A percentile compares a stretch with the other conserved stretches of the same genome.
phyloP scores from a whole-genome alignment of 2,797 vertebrate genomes.

The Borostomias antarcticus region DNA sequence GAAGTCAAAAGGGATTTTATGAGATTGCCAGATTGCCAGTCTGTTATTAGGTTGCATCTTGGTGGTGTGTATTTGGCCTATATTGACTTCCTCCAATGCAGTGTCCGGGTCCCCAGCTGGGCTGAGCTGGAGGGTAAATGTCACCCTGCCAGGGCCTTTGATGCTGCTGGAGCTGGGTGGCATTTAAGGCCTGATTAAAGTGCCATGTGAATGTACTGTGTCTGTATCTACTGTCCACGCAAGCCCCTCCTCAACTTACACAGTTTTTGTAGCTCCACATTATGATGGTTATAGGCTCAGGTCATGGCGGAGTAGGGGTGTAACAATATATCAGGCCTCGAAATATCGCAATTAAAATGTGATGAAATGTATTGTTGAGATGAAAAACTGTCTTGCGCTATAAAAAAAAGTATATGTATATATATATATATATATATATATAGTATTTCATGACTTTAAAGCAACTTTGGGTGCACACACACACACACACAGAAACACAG shows the following conservation, averaged over 20 bases:
- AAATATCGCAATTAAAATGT: too few relatives aligned
- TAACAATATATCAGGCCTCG: too few relatives aligned
- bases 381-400: too few relatives aligned
- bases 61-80: background rate
- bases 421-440: background rate
- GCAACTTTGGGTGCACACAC: background rate
- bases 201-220: background rate
- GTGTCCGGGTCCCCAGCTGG: slow-evolving; percentile 32
- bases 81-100: background rate
- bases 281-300: too few relatives aligned
- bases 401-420: slow-evolving; percentile 22
- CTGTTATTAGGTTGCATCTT: background rate
- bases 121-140: slow-evolving; percentile 44
- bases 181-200: slow-evolving; percentile 55
- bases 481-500: background rate
- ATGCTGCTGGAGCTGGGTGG: slow-evolving; percentile 45
- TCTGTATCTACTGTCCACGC: background rate
- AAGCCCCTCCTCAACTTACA: too few relatives aligned
- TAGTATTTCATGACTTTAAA: too few relatives aligned
- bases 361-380: too few relatives aligned
- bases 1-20: too few relatives aligned
- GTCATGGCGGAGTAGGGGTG: too few relatives aligned
- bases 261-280: too few relatives aligned
- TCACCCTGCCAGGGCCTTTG: slow-evolving; percentile 40
- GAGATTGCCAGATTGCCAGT: background rate